Percentiles rank a stretch among this genome's conserved stretches.
Evolutionary conservation across 1,140 invertebrate genomes (phyloP).

Genomic region (Heliconius eleuchia): DNA sequence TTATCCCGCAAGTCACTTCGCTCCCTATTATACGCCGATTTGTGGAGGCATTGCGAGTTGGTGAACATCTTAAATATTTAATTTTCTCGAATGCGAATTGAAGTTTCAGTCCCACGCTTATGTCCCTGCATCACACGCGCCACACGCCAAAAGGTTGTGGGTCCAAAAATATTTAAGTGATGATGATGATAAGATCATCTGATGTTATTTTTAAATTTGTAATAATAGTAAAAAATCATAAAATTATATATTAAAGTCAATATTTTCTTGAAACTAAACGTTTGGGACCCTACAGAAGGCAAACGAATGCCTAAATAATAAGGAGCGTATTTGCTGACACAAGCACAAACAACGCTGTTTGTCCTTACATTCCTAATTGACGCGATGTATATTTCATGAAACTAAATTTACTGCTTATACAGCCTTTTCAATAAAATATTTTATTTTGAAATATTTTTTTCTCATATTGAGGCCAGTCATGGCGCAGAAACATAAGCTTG

Average conservation of each 20-base stretch:
- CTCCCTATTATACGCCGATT: too few species aligned
- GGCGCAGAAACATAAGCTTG: too few species aligned
- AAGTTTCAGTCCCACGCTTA: too few species aligned
- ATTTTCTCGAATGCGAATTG: too few species aligned
- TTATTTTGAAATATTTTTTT: neutral
- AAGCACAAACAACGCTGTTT: neutral
- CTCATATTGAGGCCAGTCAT: too few species aligned
- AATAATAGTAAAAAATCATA: neutral
- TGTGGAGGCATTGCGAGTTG: too few species aligned
- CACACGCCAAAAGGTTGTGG: too few species aligned
- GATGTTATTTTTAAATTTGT: neutral
- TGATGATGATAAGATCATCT: neutral
- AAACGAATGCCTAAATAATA: conserved; percentile 8
- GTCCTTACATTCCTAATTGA: conserved; percentile 6
- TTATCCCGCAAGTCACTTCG: too few species aligned
- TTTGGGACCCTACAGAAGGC: neutral
- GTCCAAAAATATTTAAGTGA: neutral
- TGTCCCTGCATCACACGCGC: too few species aligned
- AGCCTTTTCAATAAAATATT: neutral
- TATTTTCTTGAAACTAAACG: conserved; percentile 3
- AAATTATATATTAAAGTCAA: neutral
- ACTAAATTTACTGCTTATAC: neutral
- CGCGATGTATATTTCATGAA: conserved; percentile 5
- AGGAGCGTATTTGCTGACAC: conserved; percentile 6
- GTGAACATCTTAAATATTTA: too few species aligned